Conservation (phyloP, 2,797 vertebrate species). For the Gambelia wislizenii region DNA sequence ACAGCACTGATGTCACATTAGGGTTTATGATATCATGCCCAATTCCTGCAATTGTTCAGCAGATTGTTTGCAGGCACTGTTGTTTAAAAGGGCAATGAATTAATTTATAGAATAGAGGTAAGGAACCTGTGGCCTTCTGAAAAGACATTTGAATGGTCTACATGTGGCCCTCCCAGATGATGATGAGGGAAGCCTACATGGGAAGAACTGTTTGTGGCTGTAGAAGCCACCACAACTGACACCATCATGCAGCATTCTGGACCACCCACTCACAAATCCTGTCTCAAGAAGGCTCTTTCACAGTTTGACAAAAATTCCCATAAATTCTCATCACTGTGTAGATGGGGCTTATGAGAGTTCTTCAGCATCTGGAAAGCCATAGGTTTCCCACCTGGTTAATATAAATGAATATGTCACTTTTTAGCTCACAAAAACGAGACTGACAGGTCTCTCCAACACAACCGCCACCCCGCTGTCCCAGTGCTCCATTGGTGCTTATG, state of each 20-base stretch:
- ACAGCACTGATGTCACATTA: not conserved
- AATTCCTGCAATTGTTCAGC: not conserved
- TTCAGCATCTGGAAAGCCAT: not conserved
- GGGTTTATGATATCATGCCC: not conserved
- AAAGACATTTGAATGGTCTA: no score
- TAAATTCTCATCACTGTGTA: not conserved
- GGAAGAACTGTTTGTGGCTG: no score
- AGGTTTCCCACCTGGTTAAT: no score
- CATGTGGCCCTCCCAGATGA: not conserved
- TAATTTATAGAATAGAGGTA: not conserved
- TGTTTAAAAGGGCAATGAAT: not conserved
- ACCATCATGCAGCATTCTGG: no score
- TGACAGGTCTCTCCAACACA: no score
- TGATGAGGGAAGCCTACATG: not conserved
- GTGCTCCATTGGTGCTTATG: no score
- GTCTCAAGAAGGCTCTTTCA: no score
- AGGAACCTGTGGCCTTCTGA: not conserved
- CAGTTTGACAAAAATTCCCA: not conserved
- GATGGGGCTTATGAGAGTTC: not conserved
- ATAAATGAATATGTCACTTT: no score
- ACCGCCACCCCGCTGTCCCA: no score
- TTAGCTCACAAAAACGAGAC: no score
- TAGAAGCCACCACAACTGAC: no score
- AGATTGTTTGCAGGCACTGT: not conserved
- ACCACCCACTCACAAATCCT: no score